Percentiles rank a stretch among this genome's conserved stretches.
phyloP scores from a whole-genome alignment of 2,797 vertebrate genomes.

The Chrysocyon brachyurus region DNA sequence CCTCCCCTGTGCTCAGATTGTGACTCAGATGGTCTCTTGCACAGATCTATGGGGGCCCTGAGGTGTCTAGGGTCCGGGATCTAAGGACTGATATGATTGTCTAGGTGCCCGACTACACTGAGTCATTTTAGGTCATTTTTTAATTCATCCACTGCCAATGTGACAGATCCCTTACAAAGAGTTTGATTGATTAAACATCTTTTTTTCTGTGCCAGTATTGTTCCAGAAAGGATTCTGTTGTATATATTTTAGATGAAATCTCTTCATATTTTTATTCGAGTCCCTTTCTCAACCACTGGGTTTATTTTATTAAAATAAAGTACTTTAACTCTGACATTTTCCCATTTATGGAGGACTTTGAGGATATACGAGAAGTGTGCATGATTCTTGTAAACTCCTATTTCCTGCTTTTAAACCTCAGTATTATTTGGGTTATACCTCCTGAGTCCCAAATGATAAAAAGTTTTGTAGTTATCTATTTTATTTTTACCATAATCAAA shows the following conservation, averaged over 20 bases:
- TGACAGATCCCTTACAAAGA: background rate
- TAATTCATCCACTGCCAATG: background rate
- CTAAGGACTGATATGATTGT: background rate
- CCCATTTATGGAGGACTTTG: background rate
- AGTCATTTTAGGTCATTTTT: background rate
- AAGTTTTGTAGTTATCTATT: background rate
- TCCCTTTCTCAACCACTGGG: background rate
- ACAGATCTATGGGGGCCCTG: fast-evolving
- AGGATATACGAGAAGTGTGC: background rate
- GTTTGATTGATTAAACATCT: background rate
- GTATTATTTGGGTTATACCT: background rate
- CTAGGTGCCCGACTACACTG: background rate
- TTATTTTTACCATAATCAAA: conserved; percentile 54
- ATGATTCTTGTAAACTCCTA: background rate
- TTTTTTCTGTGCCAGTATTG: background rate
- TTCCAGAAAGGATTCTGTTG: background rate
- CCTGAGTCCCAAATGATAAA: background rate
- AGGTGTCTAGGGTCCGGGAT: no score
- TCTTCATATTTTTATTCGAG: conserved; percentile 40
- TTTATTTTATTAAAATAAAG: background rate
- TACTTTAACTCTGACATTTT: background rate
- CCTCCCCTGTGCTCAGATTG: fast-evolving
- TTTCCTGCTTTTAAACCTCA: conserved; percentile 35
- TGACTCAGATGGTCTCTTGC: background rate
- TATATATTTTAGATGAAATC: conserved; percentile 21